A percentile compares a stretch with the other conserved stretches of the same genome.
These are phyloP conservation scores for Propsilocerus akamusi DNA, from an alignment of 1,140 invertebrate genomes.

Conservation along the genomic window DNA sequence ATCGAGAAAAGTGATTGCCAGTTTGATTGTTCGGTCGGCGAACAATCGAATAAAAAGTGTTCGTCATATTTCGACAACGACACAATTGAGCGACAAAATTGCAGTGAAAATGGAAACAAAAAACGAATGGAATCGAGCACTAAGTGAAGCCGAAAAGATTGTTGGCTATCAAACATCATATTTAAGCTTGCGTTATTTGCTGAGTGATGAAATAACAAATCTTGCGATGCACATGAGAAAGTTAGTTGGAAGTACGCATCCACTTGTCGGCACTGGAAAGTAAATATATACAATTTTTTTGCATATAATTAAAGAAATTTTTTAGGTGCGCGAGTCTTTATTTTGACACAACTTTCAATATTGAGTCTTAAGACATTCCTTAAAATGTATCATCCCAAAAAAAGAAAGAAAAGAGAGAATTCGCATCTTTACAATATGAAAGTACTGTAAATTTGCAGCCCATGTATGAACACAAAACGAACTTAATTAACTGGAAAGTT, in stretches of 20 bases:
- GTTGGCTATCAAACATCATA: slow-evolving; percentile 93
- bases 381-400: not conserved
- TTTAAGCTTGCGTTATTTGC: slow-evolving; percentile 68
- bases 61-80: not conserved
- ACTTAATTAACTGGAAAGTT: not conserved
- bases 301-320: not conserved
- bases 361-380: not conserved
- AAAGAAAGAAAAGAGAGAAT: not conserved
- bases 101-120: slow-evolving; percentile 24
- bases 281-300: slow-evolving; percentile 28
- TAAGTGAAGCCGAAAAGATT: slow-evolving; percentile 86
- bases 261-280: slow-evolving; percentile 84
- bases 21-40: not conserved
- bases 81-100: not conserved
- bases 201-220: slow-evolving; percentile 88
- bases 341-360: not conserved
- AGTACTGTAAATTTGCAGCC: not conserved
- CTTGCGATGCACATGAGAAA: slow-evolving; percentile 79
- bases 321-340: not conserved
- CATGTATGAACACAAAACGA: not conserved
- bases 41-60: not conserved
- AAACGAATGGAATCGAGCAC: slow-evolving; percentile 75
- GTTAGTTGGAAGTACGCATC: slow-evolving; percentile 85
- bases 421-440: not conserved
- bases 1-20: not conserved